Evolutionary conservation across 2,113 vertebrate species (phyloP).

Genomic region (Microtus oregoni): DNA sequence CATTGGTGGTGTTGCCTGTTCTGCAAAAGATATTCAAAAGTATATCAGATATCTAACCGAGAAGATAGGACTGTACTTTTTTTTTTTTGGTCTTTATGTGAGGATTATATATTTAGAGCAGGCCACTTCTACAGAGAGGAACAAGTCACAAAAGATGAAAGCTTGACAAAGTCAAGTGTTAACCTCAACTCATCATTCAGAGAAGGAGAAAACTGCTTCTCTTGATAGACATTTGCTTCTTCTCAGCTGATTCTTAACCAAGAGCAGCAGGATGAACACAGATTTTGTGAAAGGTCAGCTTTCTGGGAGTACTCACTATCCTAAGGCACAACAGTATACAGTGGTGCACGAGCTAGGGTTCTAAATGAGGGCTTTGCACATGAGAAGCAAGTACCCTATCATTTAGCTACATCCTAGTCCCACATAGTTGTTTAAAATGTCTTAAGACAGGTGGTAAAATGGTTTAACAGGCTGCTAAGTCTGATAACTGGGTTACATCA

Average conservation of each 20-base stretch:
- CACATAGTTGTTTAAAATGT: background rate
- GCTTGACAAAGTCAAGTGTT: conserved; percentile 3
- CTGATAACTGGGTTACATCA: background rate
- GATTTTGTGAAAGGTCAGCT: background rate
- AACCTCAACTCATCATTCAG: background rate
- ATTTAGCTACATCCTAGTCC: background rate
- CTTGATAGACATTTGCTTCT: background rate
- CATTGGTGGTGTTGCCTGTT: background rate
- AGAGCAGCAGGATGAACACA: background rate
- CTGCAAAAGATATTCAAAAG: background rate
- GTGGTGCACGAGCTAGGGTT: background rate
- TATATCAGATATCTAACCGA: background rate
- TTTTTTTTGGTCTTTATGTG: background rate
- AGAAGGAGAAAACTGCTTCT: background rate
- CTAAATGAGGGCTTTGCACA: background rate
- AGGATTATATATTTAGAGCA: conserved; percentile 2
- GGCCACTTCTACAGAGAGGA: background rate
- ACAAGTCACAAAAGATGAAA: background rate
- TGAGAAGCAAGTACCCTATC: background rate
- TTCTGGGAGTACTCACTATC: background rate
- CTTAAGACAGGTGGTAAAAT: background rate
- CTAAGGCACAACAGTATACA: background rate
- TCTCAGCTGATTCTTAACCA: background rate
- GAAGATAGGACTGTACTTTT: background rate
- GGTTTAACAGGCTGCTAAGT: background rate